A percentile compares a stretch with the other conserved stretches of the same genome.
Evolutionary conservation across 2,888 invertebrate species (phyloP).

Genomic region (Nomada ruficornis): DNA sequence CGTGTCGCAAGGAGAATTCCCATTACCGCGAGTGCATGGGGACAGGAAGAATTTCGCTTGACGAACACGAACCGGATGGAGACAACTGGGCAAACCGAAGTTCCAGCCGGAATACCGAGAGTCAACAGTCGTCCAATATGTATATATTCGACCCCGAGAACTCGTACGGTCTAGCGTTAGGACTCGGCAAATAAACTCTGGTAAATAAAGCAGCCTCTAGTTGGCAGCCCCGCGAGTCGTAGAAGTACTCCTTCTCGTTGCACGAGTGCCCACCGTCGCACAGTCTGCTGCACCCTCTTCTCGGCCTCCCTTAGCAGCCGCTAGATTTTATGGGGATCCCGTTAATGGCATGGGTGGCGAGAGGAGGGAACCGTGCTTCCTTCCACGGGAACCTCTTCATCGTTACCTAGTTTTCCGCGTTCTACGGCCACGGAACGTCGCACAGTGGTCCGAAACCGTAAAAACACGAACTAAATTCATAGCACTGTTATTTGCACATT

Average conservation of each 20-base stretch:
- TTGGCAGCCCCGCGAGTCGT: constrained; percentile 38
- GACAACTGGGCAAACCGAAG: constrained; percentile 50
- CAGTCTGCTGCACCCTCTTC: constrained; percentile 60
- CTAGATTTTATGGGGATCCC: constrained; percentile 74
- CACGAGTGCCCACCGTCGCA: constrained; percentile 45
- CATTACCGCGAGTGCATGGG: constrained; percentile 14
- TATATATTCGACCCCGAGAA: constrained; percentile 65
- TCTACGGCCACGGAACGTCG: not conserved
- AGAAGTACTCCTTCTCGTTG: constrained; percentile 43
- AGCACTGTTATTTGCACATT: no score
- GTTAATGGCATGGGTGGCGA: constrained; percentile 75
- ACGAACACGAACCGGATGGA: constrained; percentile 24
- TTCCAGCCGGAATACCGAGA: constrained; percentile 50
- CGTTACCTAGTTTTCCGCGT: constrained; percentile 32
- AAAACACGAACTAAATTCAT: no score
- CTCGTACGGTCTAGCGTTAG: constrained; percentile 60
- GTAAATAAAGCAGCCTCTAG: constrained; percentile 61
- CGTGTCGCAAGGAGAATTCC: not conserved
- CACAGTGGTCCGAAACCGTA: no score
- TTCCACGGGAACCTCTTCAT: constrained; percentile 28
- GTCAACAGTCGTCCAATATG: constrained; percentile 58
- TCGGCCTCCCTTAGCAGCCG: constrained; percentile 51
- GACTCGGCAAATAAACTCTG: constrained; percentile 67
- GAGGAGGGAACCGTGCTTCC: constrained; percentile 23
- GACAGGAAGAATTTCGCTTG: constrained; percentile 28